Evolutionary conservation across 2,888 invertebrate species (phyloP), one percentile per base, ranked within the genome.

Genomic region (Aphidoletes aphidimyza): DNA sequence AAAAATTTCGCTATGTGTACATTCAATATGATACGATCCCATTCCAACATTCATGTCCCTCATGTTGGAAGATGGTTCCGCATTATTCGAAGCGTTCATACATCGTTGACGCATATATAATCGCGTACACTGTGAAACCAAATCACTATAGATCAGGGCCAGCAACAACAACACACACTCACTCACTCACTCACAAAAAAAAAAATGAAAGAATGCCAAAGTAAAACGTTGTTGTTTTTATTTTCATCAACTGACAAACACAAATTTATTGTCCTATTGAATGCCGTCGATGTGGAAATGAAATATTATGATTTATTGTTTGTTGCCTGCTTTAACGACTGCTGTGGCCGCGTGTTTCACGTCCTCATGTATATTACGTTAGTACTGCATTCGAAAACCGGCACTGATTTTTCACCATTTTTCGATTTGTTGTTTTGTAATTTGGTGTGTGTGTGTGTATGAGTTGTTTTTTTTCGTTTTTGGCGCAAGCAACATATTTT

Each of bases 221-320:
- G 34, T 17, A 81, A 81, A 81, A 81, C 81, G 81, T 81, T 83
- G 30, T 83, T 83, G n/a, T 39, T 83, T 83, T 42, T 83, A 39
- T 83, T 83, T 83, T 42, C 42, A 45, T 42, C 83, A 83, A 45
- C 42, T 83, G 83, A 83, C 83, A 83, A 83, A 83, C 39, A 83
- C 42, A 83, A 83, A 83, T 83, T 83, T 83, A 83, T 83, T 83
- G 83, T 83, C 37, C 83, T 83, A 83, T 83, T 83, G 83, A 83
- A 45, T 42, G 42, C 42, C 83, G 42, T 83, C 83, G 83, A 83
- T 83, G 83, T 83, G 83, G 83, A 83, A 83, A 83, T 83, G 83
- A 83, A 83, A 83, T 83, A 83, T 83, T 83, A 83, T 83, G 83
- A 83, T 83, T 83, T 83, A 83, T 83, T 83, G 83, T 83, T 37